These are phyloP conservation scores for Gadopsis marmoratus DNA, from an alignment of 2,797 vertebrate genomes.

Conservation along the genomic window DNA sequence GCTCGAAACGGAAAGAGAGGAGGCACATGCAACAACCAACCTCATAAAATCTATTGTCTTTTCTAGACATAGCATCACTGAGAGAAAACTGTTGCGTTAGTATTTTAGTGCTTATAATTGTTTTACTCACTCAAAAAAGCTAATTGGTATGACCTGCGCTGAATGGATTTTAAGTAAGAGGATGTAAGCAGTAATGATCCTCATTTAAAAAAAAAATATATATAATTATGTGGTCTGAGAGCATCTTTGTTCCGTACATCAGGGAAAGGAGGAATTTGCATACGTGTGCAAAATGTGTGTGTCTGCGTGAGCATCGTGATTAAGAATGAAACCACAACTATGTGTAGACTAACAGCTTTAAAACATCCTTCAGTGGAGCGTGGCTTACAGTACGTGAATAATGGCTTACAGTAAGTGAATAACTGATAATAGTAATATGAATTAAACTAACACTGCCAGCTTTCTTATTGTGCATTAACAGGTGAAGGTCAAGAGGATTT, in stretches of 20 bases:
- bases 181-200: slow-evolving; percentile 17
- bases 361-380: slow-evolving; percentile 24
- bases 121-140: slow-evolving; percentile 25
- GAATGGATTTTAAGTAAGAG: slow-evolving; percentile 30
- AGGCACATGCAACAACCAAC: neutral
- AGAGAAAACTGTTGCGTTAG: slow-evolving; percentile 4
- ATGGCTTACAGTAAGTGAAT: slow-evolving; percentile 20
- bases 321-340: slow-evolving; percentile 50
- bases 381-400: slow-evolving; percentile 5
- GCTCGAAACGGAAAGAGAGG: neutral
- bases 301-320: slow-evolving; percentile 15
- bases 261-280: slow-evolving; percentile 49
- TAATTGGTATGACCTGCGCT: slow-evolving; percentile 31
- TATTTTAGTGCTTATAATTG: neutral
- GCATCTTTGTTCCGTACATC: slow-evolving; percentile 44
- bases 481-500: neutral
- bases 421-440: neutral
- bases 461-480: neutral
- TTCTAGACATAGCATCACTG: slow-evolving; percentile 10
- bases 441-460: neutral
- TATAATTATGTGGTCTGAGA: slow-evolving; percentile 49
- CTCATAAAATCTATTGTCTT: slow-evolving; percentile 6
- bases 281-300: slow-evolving; percentile 48
- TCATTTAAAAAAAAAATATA: slow-evolving; percentile 2
- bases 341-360: slow-evolving; percentile 45